These are phyloP conservation scores for Holothuria glaberrima DNA, from an alignment of 35 echinoderm and acorn worm genomes.

Conservation along the genomic window DNA sequence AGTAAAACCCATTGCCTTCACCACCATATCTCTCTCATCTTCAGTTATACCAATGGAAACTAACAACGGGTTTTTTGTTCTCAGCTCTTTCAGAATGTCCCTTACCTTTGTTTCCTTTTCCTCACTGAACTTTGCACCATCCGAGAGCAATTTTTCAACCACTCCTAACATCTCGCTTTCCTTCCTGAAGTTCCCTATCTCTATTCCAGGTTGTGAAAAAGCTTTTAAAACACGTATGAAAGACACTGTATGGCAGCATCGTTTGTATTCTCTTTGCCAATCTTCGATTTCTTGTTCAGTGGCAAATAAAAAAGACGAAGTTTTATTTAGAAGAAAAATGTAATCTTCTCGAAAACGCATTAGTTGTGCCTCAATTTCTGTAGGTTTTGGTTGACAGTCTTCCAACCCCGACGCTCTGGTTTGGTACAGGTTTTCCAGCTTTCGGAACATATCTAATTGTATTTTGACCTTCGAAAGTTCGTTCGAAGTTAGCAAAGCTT, in stretches of 20 bases:
- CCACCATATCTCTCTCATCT: conserved; percentile 65
- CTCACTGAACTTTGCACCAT: not conserved
- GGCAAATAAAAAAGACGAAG: not conserved
- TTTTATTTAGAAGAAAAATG: not conserved
- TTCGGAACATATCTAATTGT: too few species aligned
- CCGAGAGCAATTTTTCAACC: conserved; percentile 1
- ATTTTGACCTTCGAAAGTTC: too few species aligned
- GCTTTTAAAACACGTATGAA: not conserved
- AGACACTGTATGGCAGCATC: not conserved
- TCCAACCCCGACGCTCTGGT: not conserved
- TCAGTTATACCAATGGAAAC: conserved; percentile 47
- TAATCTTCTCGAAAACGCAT: not conserved
- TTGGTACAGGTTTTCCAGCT: too few species aligned
- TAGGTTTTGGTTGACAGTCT: not conserved
- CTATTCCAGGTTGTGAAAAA: not conserved
- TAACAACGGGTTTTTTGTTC: not conserved
- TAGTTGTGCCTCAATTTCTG: not conserved
- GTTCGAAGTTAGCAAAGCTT: too few species aligned
- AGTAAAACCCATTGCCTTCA: conserved; percentile 60
- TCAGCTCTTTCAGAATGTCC: not conserved
- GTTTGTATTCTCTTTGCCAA: conserved; percentile 34
- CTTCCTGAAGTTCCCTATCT: not conserved
- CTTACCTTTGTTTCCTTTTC: conserved; percentile 24
- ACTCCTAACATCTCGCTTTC: not conserved
- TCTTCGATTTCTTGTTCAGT: conserved; percentile 34